Conservation (phyloP, 2,888 invertebrate species). For the Melanophora roralis region DNA sequence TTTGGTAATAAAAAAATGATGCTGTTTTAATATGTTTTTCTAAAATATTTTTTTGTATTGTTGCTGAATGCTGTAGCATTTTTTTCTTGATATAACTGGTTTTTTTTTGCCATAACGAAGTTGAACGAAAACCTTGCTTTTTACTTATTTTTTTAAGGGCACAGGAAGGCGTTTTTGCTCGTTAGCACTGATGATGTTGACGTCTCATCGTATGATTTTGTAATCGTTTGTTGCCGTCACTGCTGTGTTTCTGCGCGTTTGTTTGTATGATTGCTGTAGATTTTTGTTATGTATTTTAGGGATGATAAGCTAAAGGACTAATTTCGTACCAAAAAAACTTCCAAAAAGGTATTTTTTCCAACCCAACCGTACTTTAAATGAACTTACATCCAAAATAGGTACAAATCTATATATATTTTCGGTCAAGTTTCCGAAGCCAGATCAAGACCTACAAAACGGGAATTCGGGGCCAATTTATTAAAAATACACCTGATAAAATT, state of each 20-base stretch:
- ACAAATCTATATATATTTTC: too few species aligned
- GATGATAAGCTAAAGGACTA: too few species aligned
- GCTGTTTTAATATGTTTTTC: slow-evolving; percentile 13
- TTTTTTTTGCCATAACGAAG: slow-evolving; percentile 46
- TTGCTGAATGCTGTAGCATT: neutral
- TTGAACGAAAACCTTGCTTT: slow-evolving; percentile 35
- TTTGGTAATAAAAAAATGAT: neutral
- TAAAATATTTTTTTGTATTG: slow-evolving; percentile 27
- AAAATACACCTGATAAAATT: too few species aligned
- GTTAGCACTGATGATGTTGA: slow-evolving; percentile 57
- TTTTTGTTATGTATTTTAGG: neutral
- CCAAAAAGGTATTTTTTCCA: too few species aligned
- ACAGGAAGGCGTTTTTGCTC: slow-evolving; percentile 55
- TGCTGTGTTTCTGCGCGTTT: slow-evolving; percentile 16
- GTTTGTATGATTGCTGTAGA: slow-evolving; percentile 27
- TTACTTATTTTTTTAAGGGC: neutral
- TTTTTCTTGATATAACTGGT: slow-evolving; percentile 33
- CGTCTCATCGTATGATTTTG: slow-evolving; percentile 52
- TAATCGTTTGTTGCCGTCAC: slow-evolving; percentile 39
- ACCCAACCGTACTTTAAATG: too few species aligned
- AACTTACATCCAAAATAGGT: too few species aligned
- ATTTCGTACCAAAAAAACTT: too few species aligned
- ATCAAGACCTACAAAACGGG: too few species aligned
- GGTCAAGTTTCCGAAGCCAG: too few species aligned
- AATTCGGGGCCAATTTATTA: too few species aligned